Conservation (phyloP, 2,113 vertebrate genomes). For the Centropristis striata region DNA sequence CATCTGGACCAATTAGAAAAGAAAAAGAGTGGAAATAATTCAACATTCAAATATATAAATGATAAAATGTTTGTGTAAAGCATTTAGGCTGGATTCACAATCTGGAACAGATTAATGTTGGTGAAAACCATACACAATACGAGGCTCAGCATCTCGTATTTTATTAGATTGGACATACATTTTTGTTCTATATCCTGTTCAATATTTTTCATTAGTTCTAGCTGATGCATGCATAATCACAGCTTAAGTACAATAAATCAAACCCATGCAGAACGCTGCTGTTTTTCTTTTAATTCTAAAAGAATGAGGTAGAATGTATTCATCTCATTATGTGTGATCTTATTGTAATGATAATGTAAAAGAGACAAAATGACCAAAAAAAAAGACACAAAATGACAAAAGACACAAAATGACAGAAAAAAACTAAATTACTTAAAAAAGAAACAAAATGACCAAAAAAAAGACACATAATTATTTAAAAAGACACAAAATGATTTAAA, state of each 20-base stretch:
- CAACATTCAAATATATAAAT: background rate
- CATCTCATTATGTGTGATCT: conserved; percentile 4
- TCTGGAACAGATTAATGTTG: background rate
- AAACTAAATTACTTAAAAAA: no score
- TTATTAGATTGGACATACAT: background rate
- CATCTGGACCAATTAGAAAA: conserved; percentile 87
- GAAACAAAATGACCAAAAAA: no score
- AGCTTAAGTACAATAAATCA: background rate
- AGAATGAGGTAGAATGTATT: conserved; percentile 33
- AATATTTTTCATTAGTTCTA: background rate
- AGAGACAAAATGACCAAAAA: no score
- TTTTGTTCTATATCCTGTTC: background rate
- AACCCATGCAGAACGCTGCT: background rate
- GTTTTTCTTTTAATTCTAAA: conserved; percentile 21
- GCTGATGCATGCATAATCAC: background rate
- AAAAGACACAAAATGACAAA: no score
- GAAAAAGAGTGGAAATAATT: background rate
- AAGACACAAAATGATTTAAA: no score
- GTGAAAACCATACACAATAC: background rate
- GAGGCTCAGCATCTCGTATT: background rate
- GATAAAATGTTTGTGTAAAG: background rate
- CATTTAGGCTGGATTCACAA: background rate
- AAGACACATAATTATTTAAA: no score
- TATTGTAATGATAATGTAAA: background rate
- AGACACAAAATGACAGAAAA: no score